Conservation (phyloP, 2,888 invertebrate genomes). For the Archaeoteleia sp. region DNA sequence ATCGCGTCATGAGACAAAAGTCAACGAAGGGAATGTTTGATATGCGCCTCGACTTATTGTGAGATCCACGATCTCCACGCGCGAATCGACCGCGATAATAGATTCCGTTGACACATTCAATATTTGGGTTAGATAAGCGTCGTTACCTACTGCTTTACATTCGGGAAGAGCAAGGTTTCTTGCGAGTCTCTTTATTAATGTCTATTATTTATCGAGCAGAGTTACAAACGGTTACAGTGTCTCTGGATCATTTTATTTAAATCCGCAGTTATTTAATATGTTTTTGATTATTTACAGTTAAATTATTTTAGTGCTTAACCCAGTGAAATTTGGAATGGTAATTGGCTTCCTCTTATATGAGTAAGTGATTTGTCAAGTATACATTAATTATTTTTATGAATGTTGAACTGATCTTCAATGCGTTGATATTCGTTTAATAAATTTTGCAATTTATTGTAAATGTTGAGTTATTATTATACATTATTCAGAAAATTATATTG, state of each 20-base stretch:
- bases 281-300: no score
- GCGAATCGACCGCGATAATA: conserved; percentile 17
- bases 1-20: background rate
- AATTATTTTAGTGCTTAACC: no score
- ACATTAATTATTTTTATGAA: no score
- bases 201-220: conserved; percentile 15
- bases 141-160: conserved; percentile 10
- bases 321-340: no score
- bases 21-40: background rate
- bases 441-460: no score
- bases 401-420: no score
- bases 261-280: background rate
- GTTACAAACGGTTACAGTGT: conserved; percentile 4
- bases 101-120: conserved; percentile 30
- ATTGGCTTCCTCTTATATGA: no score
- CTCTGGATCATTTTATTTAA: background rate
- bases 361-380: no score
- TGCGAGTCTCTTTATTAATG: conserved; percentile 21
- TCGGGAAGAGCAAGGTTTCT: conserved; percentile 9
- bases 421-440: no score
- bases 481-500: no score
- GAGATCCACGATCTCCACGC: conserved; percentile 20
- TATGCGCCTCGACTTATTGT: conserved; percentile 10
- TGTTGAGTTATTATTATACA: no score
- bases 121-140: conserved; percentile 27